Conservation (phyloP, 2,888 invertebrate species). For the Chironomus tentans region DNA sequence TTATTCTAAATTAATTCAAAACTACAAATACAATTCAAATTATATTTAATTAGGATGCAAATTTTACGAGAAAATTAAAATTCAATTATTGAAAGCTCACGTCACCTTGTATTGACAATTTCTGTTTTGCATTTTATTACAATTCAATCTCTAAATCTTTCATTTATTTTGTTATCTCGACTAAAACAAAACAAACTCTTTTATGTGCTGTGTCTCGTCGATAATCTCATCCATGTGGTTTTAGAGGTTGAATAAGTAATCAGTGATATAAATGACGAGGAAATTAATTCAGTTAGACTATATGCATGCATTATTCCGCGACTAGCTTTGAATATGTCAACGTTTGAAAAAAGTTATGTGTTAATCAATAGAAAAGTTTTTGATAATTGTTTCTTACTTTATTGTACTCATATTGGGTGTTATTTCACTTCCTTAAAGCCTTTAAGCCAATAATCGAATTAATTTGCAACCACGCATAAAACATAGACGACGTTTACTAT, state of each 20-base stretch:
- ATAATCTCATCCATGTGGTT: not conserved
- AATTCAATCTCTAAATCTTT: not conserved
- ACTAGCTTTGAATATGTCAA: too few relatives aligned
- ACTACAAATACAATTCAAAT: not conserved
- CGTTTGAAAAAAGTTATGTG: too few relatives aligned
- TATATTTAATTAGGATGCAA: not conserved
- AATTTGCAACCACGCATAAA: not conserved
- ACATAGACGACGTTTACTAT: not conserved
- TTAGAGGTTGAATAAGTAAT: not conserved
- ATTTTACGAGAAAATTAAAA: not conserved
- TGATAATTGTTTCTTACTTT: too few relatives aligned
- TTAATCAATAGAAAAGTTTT: too few relatives aligned
- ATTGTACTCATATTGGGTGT: not conserved
- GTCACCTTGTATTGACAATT: not conserved
- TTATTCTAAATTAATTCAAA: too few relatives aligned
- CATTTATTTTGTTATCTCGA: not conserved
- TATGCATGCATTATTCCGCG: not conserved
- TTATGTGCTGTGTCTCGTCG: not conserved
- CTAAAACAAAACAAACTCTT: not conserved
- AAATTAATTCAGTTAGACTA: not conserved
- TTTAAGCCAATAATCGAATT: not conserved
- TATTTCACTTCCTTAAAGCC: not conserved
- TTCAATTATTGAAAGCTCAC: not conserved
- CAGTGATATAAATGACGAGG: not conserved
- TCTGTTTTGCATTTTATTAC: not conserved